phyloP scores from a whole-genome alignment of 2,888 invertebrate genomes.

The Pollenia labialis region DNA sequence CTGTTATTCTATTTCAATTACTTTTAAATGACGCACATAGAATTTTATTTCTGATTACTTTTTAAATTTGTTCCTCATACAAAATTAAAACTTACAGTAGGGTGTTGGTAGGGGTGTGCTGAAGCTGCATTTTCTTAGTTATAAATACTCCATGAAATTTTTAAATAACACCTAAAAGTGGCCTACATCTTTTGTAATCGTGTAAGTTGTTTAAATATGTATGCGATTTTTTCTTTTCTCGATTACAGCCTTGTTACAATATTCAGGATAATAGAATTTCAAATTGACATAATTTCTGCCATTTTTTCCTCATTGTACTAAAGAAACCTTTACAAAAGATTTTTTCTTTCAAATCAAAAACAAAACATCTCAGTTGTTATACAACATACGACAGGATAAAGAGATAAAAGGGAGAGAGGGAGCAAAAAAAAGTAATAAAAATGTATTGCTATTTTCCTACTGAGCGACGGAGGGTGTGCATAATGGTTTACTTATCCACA shows the following conservation, averaged over 20 bases:
- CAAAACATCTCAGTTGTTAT: neutral
- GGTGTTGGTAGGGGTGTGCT: neutral
- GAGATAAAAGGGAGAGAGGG: neutral
- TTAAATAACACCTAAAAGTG: constrained; percentile 2
- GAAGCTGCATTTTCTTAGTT: neutral
- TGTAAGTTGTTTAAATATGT: neutral
- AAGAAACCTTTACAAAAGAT: constrained; percentile 22
- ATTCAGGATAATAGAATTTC: constrained; percentile 58
- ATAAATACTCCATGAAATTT: constrained; percentile 27
- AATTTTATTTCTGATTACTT: constrained; percentile 45
- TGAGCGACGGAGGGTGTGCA: neutral
- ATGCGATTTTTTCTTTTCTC: neutral
- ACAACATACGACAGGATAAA: neutral
- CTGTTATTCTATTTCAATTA: neutral
- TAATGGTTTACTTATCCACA: constrained; percentile 23
- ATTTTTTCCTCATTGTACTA: constrained; percentile 8
- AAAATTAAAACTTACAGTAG: constrained; percentile 10
- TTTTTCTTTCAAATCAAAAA: neutral
- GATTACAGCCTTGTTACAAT: constrained; percentile 19
- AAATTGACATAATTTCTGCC: constrained; percentile 59
- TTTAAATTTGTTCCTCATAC: neutral
- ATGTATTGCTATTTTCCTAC: constrained; percentile 9
- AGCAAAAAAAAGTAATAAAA: constrained; percentile 4
- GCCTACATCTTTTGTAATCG: neutral
- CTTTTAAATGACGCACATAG: constrained; percentile 35